Evolutionary conservation across 1,140 invertebrate genomes (phyloP).

Genomic region (Drosophila miranda): DNA sequence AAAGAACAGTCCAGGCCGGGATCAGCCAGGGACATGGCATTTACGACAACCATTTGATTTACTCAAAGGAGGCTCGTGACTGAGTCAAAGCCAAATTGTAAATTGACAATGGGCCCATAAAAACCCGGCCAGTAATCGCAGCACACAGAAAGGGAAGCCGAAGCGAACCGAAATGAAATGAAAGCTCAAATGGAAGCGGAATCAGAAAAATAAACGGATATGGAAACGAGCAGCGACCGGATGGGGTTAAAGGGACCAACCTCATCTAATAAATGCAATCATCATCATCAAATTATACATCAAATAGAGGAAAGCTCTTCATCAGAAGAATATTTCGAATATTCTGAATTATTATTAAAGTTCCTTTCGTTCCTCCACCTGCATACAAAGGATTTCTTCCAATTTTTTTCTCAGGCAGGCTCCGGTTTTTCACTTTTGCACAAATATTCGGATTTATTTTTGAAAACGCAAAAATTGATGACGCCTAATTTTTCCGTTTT

Average conservation of each 20-base stretch:
- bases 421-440: too few species aligned
- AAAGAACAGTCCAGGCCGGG: conserved; percentile 14
- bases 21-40: conserved; percentile 22
- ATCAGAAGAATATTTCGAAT: neutral
- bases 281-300: conserved; percentile 49
- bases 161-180: conserved; percentile 28
- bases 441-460: too few species aligned
- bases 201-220: conserved; percentile 12
- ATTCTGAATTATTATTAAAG: too few species aligned
- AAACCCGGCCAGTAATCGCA: conserved; percentile 22
- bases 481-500: too few species aligned
- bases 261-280: conserved; percentile 40
- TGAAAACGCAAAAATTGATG: too few species aligned
- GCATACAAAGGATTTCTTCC: too few species aligned
- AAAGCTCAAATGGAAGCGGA: conserved; percentile 37
- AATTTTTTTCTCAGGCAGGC: too few species aligned
- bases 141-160: conserved; percentile 15
- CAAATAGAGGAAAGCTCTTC: neutral
- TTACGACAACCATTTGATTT: conserved; percentile 77
- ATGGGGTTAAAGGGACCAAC: conserved; percentile 1
- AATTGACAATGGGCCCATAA: conserved; percentile 63
- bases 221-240: neutral
- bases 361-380: too few species aligned
- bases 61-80: conserved; percentile 49
- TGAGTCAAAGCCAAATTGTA: conserved; percentile 52